Conservation (phyloP, 2,797 vertebrate genomes). For the Dallia pectoralis region DNA sequence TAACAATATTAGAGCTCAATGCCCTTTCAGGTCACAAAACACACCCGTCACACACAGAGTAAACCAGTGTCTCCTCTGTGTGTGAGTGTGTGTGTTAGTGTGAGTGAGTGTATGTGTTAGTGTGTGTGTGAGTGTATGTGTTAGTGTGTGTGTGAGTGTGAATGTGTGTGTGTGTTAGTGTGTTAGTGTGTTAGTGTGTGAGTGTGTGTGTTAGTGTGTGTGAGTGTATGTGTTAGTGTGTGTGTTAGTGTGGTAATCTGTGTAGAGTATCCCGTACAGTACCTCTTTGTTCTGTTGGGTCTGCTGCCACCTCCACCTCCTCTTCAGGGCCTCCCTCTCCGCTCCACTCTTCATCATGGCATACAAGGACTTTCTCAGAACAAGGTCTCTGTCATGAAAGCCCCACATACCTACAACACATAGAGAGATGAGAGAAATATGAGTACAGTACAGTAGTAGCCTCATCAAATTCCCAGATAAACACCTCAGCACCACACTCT, state of each 20-base stretch:
- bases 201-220: no score
- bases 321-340: constrained; percentile 92
- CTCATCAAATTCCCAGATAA: not conserved
- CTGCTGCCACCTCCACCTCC: constrained; percentile 98
- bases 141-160: not conserved
- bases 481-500: not conserved
- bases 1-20: no score
- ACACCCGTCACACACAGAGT: no score
- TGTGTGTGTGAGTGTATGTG: not conserved
- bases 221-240: not conserved
- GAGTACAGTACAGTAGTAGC: no score
- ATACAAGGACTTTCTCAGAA: constrained; percentile 94
- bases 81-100: not conserved
- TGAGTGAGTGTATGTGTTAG: no score
- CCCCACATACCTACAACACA: constrained; percentile 93
- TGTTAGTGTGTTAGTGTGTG: no score
- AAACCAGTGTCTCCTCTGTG: no score
- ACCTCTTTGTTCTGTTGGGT: constrained; percentile 99
- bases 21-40: no score
- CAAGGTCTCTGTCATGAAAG: constrained; percentile 96
- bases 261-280: constrained; percentile 32
- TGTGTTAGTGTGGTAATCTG: constrained; percentile 24
- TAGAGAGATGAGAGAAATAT: constrained; percentile 41
- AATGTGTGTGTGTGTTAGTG: not conserved
- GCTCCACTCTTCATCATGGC: constrained; percentile 97